Evolutionary conservation across 2,797 vertebrate genomes (phyloP), one percentile per base, ranked within the genome.

Genomic region (Coilia nasus): DNA sequence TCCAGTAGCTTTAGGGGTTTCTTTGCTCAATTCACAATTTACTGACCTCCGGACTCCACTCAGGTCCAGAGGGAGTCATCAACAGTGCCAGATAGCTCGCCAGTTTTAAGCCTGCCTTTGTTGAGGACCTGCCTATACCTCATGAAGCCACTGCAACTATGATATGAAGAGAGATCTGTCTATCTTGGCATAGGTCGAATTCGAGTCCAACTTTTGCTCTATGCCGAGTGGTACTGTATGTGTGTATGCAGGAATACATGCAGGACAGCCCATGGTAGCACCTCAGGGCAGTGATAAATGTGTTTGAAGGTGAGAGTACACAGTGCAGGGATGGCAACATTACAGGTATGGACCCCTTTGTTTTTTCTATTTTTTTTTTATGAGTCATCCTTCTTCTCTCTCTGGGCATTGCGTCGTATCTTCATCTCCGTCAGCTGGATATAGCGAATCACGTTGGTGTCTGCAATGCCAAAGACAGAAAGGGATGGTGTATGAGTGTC

Each of bases 371-470:
- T 10, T 23, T 23, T 25, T 15, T 35, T 92, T 97, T 96, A 99
- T 89, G 96, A 92, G 84, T 95, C 94, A 91, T 99, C 97, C 87
- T 98, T 98, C 92, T 98, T 99, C 90, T 99, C 98, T 93, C 95
- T 96, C 92, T 98, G 98, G 91, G 97, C 96, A 88, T 95, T 96
- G 87, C 98, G 96, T 91, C 97, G 97, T 90, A 99, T 97, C 93
- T 99, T 99, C 97, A 99, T 98, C 94, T 99, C 98, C 23, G 98
- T 98, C 96, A 99, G 95, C 94, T 99, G 98, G 93, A 99, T 99
- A 87, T 99, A 99, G 91, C 98, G 97, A 94, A 99, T 96, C 91
- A 97, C 98, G 25, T 99, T 99, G 92, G 98, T 99, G 94, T 99
- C 98, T 99, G 96, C 25, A 44, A n/a, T 44, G 6, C 6, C 19